Base-by-base conservation (phyloP, 1,140 invertebrate species). In the Tetramorium parvispinum region DNA sequence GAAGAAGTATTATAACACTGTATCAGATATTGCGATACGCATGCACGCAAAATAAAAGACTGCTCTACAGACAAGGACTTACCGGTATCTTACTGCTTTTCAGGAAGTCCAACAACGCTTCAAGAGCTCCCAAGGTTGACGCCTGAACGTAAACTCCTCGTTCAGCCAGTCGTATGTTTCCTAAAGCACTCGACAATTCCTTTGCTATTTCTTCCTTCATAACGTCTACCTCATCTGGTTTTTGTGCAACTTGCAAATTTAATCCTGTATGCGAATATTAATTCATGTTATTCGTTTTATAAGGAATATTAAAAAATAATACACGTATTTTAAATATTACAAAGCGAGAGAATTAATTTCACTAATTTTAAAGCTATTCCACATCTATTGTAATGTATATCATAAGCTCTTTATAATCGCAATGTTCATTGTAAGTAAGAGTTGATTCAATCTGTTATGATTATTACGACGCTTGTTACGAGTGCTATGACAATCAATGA, bases 141-240 rank as follows among this genome's bases (percentile, higher is more conserved):
- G 99, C 99, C 95, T 99, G 99, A 1, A 99, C 99, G 95, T 99
- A 99, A 32, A 99, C 99, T 78, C 99, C 99, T 88, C 98, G 96
- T 90, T 99, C 97, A 63, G 97, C 97, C 75, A 99, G 95, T 93
- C 98, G 99, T 87, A 99, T 99, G 18, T 97, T 97, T 70, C 98
- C 98, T 55, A 99, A 96, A 5, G 98, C 99, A 53, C 97, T 97
- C 91, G 98, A 97, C 88, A 99, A 95, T 91, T 98, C 98, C 65
- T 96, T 96, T 0, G 97, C 96, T 13, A 98, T 97, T 93, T 98
- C 97, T 92, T 98, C 97, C 93, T 97, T 97, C 95, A 97, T 59
- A 2, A 95, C 71, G 0, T 99, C 99, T 3, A 99, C 96, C 96
- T 99, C 99, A 94, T 99, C 99, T 0, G 98, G 97, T 93, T 98